Evolutionary conservation across 2,888 invertebrate genomes (phyloP).

Genomic region (Teleogryllus oceanicus): DNA sequence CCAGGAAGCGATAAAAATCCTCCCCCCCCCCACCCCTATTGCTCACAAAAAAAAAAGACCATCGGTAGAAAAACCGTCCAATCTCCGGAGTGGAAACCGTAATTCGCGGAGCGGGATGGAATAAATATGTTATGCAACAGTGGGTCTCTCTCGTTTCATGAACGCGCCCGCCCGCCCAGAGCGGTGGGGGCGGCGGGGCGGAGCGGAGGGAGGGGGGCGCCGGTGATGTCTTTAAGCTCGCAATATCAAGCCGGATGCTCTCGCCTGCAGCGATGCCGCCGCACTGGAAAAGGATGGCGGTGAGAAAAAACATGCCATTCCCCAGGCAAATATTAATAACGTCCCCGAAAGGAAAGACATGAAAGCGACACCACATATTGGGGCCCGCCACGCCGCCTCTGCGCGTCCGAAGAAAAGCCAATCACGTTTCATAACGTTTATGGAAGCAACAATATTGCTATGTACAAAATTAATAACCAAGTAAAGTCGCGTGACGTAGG

Average conservation of each 20-base stretch:
- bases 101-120: conserved; percentile 8
- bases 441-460: neutral
- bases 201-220: neutral
- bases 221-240: conserved; percentile 3
- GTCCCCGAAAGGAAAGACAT: neutral
- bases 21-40: neutral
- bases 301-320: neutral
- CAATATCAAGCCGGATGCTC: conserved; percentile 2
- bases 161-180: neutral
- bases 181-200: too few species aligned
- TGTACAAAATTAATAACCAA: conserved; percentile 9
- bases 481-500: neutral
- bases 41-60: neutral
- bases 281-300: neutral
- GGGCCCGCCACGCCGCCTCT: neutral
- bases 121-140: conserved; percentile 18
- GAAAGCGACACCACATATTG: conserved; percentile 18
- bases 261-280: neutral
- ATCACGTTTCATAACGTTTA: conserved; percentile 18
- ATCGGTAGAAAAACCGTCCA: conserved; percentile 3
- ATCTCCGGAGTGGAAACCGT: conserved; percentile 9
- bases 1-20: neutral
- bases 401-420: neutral
- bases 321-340: conserved; percentile 1
- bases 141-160: neutral